Evolutionary conservation across 2,797 vertebrate genomes (phyloP).

Genomic region (Tiaroga cobitis): DNA sequence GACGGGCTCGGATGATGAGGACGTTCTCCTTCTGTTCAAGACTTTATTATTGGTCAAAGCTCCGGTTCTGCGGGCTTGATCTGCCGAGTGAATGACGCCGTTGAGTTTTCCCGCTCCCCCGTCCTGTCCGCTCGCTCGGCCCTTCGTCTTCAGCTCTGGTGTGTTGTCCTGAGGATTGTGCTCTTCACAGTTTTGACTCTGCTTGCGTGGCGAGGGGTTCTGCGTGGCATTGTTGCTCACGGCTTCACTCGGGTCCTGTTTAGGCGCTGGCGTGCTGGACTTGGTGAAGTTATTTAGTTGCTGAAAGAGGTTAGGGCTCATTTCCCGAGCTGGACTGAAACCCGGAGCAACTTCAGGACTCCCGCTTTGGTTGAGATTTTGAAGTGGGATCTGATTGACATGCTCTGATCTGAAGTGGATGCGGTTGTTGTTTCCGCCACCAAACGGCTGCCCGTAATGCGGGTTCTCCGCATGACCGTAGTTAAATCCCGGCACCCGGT

Average conservation of each 20-base stretch:
- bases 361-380: constrained; percentile 70
- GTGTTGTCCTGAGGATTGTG: constrained; percentile 64
- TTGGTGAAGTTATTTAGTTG: constrained; percentile 73
- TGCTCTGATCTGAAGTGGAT: constrained; percentile 80
- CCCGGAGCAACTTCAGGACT: constrained; percentile 67
- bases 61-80: constrained; percentile 47
- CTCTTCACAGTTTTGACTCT: constrained; percentile 71
- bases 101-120: constrained; percentile 72
- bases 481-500: constrained; percentile 75
- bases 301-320: constrained; percentile 75
- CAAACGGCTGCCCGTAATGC: not conserved
- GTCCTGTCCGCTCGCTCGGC: not conserved
- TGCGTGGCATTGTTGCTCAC: constrained; percentile 65
- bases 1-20: constrained; percentile 72
- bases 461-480: constrained; percentile 60
- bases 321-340: constrained; percentile 71
- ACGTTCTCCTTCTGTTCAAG: constrained; percentile 68
- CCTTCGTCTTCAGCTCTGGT: constrained; percentile 70
- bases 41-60: constrained; percentile 66
- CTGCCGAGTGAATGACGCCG: constrained; percentile 64
- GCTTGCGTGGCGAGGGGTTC: constrained; percentile 41
- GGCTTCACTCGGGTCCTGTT: constrained; percentile 75
- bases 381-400: constrained; percentile 71
- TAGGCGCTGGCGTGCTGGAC: constrained; percentile 71
- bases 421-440: constrained; percentile 66